phyloP scores from a whole-genome alignment of 2,113 vertebrate species.

The Nymphicus hollandicus region DNA sequence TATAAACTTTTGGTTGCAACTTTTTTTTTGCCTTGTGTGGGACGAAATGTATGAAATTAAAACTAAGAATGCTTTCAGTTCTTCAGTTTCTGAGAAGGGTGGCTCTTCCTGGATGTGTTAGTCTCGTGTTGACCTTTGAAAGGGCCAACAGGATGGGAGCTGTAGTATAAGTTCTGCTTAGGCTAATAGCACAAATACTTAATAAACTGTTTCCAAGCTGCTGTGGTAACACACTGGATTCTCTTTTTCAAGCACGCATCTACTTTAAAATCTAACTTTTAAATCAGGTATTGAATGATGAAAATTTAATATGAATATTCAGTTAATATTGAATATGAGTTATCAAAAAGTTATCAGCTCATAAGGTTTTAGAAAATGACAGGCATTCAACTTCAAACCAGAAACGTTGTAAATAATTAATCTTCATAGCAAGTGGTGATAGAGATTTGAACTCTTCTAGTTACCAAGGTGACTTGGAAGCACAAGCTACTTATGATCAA shows the following conservation, averaged over 20 bases:
- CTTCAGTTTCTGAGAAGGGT: background rate
- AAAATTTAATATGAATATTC: background rate
- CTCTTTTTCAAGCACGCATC: background rate
- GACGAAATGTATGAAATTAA: background rate
- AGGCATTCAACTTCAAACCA: background rate
- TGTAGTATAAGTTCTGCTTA: conserved; percentile 9
- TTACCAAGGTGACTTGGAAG: background rate
- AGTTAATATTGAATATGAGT: background rate
- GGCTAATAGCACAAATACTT: conserved; percentile 26
- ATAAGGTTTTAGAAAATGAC: background rate
- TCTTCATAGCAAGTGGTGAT: background rate
- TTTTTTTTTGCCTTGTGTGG: background rate
- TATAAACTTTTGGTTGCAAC: background rate
- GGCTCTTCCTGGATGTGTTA: background rate
- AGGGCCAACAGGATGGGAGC: background rate
- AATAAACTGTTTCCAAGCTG: conserved; percentile 30
- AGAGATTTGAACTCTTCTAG: background rate
- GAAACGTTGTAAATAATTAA: background rate
- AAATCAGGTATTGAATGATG: background rate
- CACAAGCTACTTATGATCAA: background rate
- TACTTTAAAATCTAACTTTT: conserved; percentile 22
- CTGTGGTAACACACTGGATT: background rate
- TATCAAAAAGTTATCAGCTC: background rate
- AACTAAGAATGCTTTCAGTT: background rate
- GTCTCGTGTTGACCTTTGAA: background rate